These are phyloP conservation scores for Crossaster papposus DNA, from an alignment of 53 echinoderm and acorn worm genomes.

Conservation along the genomic window DNA sequence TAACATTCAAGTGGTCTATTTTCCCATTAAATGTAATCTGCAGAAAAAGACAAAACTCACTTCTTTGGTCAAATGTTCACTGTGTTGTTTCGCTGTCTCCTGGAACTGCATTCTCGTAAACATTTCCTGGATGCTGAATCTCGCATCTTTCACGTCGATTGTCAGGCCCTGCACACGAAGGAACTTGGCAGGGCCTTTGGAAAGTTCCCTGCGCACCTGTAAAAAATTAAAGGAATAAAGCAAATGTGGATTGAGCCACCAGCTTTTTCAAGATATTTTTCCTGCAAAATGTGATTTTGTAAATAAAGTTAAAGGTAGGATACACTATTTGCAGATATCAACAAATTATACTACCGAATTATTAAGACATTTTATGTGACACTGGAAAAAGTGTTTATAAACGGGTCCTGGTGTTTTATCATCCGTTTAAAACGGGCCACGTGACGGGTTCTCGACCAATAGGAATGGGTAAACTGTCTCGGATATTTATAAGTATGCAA, in stretches of 20 bases:
- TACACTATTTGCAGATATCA: no score
- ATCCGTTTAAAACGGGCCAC: no score
- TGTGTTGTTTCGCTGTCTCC: background rate
- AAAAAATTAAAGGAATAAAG: background rate
- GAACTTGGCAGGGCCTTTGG: background rate
- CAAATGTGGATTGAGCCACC: background rate
- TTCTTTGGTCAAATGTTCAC: background rate
- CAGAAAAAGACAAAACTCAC: background rate
- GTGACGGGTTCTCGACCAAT: no score
- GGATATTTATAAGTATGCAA: no score
- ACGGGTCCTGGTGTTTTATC: no score
- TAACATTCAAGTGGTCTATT: no score
- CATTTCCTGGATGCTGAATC: background rate
- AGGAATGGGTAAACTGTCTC: no score
- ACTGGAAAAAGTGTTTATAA: no score
- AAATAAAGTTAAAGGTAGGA: no score
- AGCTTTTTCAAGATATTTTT: background rate
- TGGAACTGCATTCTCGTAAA: background rate
- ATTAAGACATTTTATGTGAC: no score
- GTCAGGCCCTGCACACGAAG: background rate
- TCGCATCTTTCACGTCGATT: background rate
- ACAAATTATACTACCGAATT: no score
- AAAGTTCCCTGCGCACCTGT: background rate
- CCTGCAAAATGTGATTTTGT: no score
- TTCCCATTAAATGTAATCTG: background rate